Conservation (phyloP, 2,113 vertebrate genomes). For the Neopipo cinnamomea region DNA sequence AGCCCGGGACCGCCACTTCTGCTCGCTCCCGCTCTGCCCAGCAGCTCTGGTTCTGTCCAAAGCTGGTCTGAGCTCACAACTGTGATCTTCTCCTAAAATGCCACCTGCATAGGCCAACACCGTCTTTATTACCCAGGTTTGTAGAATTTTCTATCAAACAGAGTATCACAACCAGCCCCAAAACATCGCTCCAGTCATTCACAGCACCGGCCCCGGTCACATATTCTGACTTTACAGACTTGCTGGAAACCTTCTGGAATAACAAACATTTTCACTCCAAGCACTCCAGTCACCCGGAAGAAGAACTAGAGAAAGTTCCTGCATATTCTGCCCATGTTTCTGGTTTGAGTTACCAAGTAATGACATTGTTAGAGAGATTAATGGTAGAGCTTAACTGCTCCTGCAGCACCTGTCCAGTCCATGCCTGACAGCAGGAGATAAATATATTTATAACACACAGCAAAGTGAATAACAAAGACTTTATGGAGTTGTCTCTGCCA, state of each 20-base stretch:
- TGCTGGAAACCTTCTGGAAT: background rate
- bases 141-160: background rate
- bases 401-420: constrained; percentile 64
- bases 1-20: background rate
- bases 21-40: background rate
- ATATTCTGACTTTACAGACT: background rate
- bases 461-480: constrained; percentile 68
- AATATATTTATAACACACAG: constrained; percentile 75
- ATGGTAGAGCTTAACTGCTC: constrained; percentile 21
- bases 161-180: background rate
- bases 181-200: background rate
- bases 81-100: background rate
- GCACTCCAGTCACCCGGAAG: background rate
- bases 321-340: background rate
- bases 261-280: background rate
- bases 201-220: background rate
- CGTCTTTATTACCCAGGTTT: background rate
- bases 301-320: background rate
- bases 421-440: constrained; percentile 70
- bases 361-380: constrained; percentile 1
- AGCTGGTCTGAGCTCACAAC: background rate
- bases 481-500: constrained; percentile 66
- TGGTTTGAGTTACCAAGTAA: constrained; percentile 23
- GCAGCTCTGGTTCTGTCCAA: background rate
- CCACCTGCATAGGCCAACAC: background rate